phyloP scores from a whole-genome alignment of 2,888 invertebrate genomes.

The Eurytoma adleriae region DNA sequence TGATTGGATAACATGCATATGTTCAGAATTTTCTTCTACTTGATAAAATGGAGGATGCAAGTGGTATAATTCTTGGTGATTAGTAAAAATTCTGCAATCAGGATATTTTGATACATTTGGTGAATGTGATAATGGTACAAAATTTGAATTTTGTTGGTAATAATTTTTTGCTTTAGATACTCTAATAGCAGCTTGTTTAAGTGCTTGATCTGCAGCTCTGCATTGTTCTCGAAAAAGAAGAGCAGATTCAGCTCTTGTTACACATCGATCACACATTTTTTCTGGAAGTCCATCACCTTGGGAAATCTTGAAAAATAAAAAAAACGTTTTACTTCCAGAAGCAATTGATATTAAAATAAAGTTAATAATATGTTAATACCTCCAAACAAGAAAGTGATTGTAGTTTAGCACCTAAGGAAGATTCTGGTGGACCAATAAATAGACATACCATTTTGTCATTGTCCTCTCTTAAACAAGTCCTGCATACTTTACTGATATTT shows the following conservation, averaged over 20 bases:
- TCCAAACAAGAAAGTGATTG: slow-evolving; percentile 73
- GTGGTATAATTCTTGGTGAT: slow-evolving; percentile 69
- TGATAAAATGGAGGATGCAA: slow-evolving; percentile 67
- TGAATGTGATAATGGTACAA: slow-evolving; percentile 64
- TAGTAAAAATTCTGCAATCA: slow-evolving; percentile 69
- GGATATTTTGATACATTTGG: slow-evolving; percentile 67
- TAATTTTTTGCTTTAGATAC: slow-evolving; percentile 68
- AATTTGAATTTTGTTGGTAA: slow-evolving; percentile 68
- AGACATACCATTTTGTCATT: slow-evolving; percentile 73
- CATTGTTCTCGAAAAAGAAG: slow-evolving; percentile 73
- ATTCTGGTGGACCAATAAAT: slow-evolving; percentile 73
- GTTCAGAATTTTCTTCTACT: slow-evolving; percentile 65
- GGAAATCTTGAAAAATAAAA: slow-evolving; percentile 66
- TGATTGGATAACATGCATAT: slow-evolving; percentile 71
- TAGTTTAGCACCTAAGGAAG: slow-evolving; percentile 73
- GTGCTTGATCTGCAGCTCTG: slow-evolving; percentile 72
- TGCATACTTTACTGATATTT: slow-evolving; percentile 73
- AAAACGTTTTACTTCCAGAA: slow-evolving; percentile 12
- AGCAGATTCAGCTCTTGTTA: slow-evolving; percentile 73
- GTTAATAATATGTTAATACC: slow-evolving; percentile 59
- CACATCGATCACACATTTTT: slow-evolving; percentile 73
- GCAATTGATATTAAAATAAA: neutral
- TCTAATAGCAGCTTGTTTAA: slow-evolving; percentile 71
- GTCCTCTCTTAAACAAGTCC: slow-evolving; percentile 73
- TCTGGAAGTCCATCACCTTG: slow-evolving; percentile 74